Evolutionary conservation across 1,140 invertebrate species (phyloP).

Genomic region (Drosophila lini): DNA sequence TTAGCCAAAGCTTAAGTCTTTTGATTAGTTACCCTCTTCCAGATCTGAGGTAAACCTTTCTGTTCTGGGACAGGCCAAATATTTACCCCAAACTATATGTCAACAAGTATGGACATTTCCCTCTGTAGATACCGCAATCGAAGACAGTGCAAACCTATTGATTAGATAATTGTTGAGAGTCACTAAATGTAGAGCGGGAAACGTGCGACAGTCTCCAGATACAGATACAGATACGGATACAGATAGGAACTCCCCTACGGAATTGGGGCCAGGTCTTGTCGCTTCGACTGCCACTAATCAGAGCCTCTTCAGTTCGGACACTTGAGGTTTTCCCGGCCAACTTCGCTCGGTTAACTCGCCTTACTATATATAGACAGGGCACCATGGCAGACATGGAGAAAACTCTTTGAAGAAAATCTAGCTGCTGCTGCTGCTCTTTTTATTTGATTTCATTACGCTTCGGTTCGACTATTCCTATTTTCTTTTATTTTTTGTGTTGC

Average conservation of each 20-base stretch:
- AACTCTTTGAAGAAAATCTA: constrained; percentile 75
- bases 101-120: constrained; percentile 46
- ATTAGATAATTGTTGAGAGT: constrained; percentile 71
- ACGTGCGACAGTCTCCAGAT: constrained; percentile 38
- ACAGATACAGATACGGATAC: constrained; percentile 27
- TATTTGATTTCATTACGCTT: constrained; percentile 79
- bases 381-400: constrained; percentile 51
- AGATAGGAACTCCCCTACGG: constrained; percentile 7
- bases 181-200: constrained; percentile 41
- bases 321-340: constrained; percentile 55
- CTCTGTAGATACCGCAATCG: constrained; percentile 71
- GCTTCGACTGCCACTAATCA: constrained; percentile 58
- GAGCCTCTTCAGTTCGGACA: constrained; percentile 65
- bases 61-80: constrained; percentile 25
- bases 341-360: constrained; percentile 13
- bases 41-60: constrained; percentile 3
- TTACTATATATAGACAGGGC: constrained; percentile 68
- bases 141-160: constrained; percentile 75
- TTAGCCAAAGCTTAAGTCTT: constrained; percentile 2
- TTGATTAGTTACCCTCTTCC: background rate
- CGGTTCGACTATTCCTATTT: constrained; percentile 35
- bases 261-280: constrained; percentile 63
- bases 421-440: constrained; percentile 53
- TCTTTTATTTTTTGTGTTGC: constrained; percentile 30
- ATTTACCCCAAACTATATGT: constrained; percentile 41